Evolutionary conservation across 1,140 invertebrate species (phyloP), one percentile per base, ranked within the genome.

Genomic region (Tetramorium alpestre): DNA sequence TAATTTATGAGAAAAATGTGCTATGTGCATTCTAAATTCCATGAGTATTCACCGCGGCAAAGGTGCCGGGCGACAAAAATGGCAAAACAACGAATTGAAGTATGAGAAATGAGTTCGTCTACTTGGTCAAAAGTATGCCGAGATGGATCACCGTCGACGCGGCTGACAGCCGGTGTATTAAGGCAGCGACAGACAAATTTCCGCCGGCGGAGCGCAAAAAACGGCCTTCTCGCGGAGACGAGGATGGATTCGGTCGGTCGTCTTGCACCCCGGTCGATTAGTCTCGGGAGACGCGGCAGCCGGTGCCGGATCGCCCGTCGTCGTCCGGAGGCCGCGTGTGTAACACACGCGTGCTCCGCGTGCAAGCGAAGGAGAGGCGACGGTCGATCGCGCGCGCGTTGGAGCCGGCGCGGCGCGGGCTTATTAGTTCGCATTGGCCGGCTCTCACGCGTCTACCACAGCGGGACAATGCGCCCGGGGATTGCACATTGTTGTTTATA

Each of bases 401-500:
- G 62, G 28, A 78, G 28, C 28, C 22, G 60, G 22, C 33, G 78
- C 47, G 11, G 47, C 33, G 33, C 33, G 54, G 60, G 85, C 90
- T 93, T 93, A 93, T 93, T 93, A 93, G 91, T 89, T 88, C 64
- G 93, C 90, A 90, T 93, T 92, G 88, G 86, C 62, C 81, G 84
- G 58, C 76, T 64, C 88, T 77, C 85, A 67, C 87, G 76, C 70
- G 85, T 90, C 82, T 80, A 84, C 78, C 88, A 25, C 69, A 10
- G 38, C 87, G 44, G 93, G 92, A 95, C 94, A 95, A 95, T 95
- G 88, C 87, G 75, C 10, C 54, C 82, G 90, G 82, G 88, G 94
- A 95, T 95, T 95, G 94, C 94, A 93, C 92, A 95, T 95, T 95
- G 94, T 94, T 95, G 94, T 95, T 95, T 95, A 93, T 95, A 94